Percentiles rank a stretch among this genome's conserved stretches.
These are phyloP conservation scores for Cheilosia pagana DNA, from an alignment of 2,888 invertebrate species.

Conservation along the genomic window DNA sequence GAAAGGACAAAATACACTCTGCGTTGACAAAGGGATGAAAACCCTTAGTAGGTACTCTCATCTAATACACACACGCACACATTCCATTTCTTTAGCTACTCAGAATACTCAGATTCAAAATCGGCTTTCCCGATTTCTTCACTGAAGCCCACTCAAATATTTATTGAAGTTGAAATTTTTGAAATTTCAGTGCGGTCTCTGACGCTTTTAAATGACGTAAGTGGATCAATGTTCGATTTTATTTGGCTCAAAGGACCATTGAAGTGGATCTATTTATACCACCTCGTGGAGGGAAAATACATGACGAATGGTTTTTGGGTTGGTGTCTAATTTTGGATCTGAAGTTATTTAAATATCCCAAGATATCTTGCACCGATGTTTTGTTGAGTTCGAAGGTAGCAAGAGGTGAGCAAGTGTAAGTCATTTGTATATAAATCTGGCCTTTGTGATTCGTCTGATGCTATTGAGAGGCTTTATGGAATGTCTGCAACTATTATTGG, in stretches of 20 bases:
- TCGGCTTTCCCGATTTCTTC: slow-evolving; percentile 26
- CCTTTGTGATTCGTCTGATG: neutral
- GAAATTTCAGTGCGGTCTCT: slow-evolving; percentile 3
- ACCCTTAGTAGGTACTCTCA: neutral
- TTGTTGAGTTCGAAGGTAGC: neutral
- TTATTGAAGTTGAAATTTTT: slow-evolving; percentile 52
- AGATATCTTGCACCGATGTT: slow-evolving; percentile 13
- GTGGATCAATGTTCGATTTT: slow-evolving; percentile 35
- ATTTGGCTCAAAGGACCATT: slow-evolving; percentile 42
- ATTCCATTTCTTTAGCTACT: neutral
- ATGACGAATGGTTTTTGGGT: slow-evolving; percentile 26
- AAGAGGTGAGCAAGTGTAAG: neutral
- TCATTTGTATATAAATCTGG: neutral
- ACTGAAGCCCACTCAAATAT: slow-evolving; percentile 49
- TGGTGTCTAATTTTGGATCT: slow-evolving; percentile 13
- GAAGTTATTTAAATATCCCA: slow-evolving; percentile 12
- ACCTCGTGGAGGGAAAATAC: neutral
- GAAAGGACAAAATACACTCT: slow-evolving; percentile 4
- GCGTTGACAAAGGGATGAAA: neutral
- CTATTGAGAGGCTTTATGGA: neutral
- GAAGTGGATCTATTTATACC: slow-evolving; percentile 9
- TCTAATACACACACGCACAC: too few species aligned
- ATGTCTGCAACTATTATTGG: slow-evolving; percentile 9
- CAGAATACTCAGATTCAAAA: slow-evolving; percentile 8
- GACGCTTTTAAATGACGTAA: slow-evolving; percentile 32